Conservation (phyloP, 2,888 invertebrate genomes). For the Sthenelais limicola region DNA sequence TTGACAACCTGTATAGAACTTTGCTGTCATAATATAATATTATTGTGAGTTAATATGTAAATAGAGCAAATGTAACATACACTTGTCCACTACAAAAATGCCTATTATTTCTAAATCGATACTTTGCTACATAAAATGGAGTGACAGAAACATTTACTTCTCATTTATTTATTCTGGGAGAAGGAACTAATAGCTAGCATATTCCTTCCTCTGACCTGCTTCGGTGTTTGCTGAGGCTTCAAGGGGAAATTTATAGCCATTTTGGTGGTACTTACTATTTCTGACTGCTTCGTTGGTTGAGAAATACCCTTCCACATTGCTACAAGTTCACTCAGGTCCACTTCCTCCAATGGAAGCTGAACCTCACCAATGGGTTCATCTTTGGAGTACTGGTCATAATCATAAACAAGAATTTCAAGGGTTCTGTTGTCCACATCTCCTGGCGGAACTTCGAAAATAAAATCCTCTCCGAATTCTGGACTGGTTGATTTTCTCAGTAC, state of each 20-base stretch:
- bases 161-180: no score
- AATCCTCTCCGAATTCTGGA: conserved; percentile 78
- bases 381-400: conserved; percentile 79
- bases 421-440: conserved; percentile 61
- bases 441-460: conserved; percentile 76
- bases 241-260: background rate
- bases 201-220: no score
- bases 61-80: no score
- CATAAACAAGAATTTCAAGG: conserved; percentile 78
- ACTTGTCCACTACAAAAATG: no score
- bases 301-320: conserved; percentile 48
- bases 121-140: no score
- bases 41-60: no score
- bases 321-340: conserved; percentile 70
- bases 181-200: no score
- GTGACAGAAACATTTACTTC: no score
- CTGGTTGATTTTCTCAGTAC: conserved; percentile 44
- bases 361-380: conserved; percentile 79
- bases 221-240: no score
- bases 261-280: conserved; percentile 9
- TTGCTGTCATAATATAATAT: no score
- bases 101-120: no score
- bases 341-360: conserved; percentile 75
- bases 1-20: no score
- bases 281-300: conserved; percentile 44